These are phyloP conservation scores for Xestia xanthographa DNA, from an alignment of 2,888 invertebrate species.

Conservation along the genomic window DNA sequence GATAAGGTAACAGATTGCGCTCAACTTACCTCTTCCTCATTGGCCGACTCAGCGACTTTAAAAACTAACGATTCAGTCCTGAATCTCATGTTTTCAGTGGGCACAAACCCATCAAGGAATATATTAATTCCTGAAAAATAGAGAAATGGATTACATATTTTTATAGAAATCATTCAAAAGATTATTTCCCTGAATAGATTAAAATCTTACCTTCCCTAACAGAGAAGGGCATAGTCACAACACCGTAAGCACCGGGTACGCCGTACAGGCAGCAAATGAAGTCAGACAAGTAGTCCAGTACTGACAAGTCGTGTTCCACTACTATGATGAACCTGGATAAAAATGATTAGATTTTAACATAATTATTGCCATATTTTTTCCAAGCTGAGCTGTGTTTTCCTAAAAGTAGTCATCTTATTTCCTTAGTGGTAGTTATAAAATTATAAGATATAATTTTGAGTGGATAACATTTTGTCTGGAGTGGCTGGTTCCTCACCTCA, in stretches of 20 bases:
- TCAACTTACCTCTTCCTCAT: constrained; percentile 95
- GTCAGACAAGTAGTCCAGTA: constrained; percentile 99
- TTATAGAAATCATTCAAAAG: background rate
- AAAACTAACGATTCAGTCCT: constrained; percentile 99
- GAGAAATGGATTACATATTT: background rate
- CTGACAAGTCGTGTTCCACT: constrained; percentile 99
- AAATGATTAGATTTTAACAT: background rate
- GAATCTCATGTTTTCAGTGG: constrained; percentile 99
- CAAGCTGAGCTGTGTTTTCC: background rate
- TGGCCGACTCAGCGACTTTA: constrained; percentile 99
- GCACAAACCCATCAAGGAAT: constrained; percentile 99
- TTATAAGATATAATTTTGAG: background rate
- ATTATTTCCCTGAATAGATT: background rate
- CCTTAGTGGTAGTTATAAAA: background rate
- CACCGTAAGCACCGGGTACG: constrained; percentile 99
- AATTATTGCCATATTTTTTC: background rate
- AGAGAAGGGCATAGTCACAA: constrained; percentile 99
- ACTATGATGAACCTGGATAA: constrained; percentile 97
- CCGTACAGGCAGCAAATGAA: constrained; percentile 99
- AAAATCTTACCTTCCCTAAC: constrained; percentile 96
- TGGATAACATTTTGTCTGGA: background rate
- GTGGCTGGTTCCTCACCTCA: background rate
- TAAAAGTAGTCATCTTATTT: background rate
- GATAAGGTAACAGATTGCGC: background rate
- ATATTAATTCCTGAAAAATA: constrained; percentile 96